Evolutionary conservation across 1,140 invertebrate species (phyloP), one percentile per base, ranked within the genome.

Genomic region (Achatina immaculata): DNA sequence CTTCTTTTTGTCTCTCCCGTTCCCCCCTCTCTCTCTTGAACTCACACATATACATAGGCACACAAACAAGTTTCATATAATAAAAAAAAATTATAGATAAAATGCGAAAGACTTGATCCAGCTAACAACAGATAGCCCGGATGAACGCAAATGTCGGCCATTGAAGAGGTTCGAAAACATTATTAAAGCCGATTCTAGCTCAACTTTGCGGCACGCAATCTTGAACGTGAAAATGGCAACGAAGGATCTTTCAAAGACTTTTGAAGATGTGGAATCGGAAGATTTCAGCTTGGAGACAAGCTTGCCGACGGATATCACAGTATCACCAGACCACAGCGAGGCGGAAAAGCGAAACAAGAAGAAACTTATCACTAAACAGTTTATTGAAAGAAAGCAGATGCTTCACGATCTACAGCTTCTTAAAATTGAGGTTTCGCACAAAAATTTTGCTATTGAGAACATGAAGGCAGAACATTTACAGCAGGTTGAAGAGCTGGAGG

Each of bases 401-500:
- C 40, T 88, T 24, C 91, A 92, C 83, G 91, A 91, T 83, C 72
- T 92, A 42, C 91, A 92, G 77, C 79, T 92, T 24, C 65, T 91
- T n/a, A 89, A 89, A 83, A 91, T 92, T 65, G 91, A 92, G 83
- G 75, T 91, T n/a, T 90, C 88, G 19, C 90, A 92, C 65, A 91
- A 91, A 80, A 87, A 90, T 82, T 82, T 90, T 71, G 83, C 87
- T 28, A 80, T 91, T 36, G 90, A 91, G 82, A 91, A 89, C 80
- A 83, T 91, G 83, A 92, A 90, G 84, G 88, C 87, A 1, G 90
- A 91, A 76, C 85, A 88, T 80, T 82, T 90, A 72, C 85, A 89
- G 65, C 87, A 84, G 77, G 85, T 88, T 11, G 91, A 91, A 83
- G 90, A 91, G 62, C 72, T 91, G 2, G 90, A 92, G 82, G 90